A percentile compares a stretch with the other conserved stretches of the same genome.
phyloP scores from a whole-genome alignment of 2,113 vertebrate genomes.

The Equus quagga region DNA sequence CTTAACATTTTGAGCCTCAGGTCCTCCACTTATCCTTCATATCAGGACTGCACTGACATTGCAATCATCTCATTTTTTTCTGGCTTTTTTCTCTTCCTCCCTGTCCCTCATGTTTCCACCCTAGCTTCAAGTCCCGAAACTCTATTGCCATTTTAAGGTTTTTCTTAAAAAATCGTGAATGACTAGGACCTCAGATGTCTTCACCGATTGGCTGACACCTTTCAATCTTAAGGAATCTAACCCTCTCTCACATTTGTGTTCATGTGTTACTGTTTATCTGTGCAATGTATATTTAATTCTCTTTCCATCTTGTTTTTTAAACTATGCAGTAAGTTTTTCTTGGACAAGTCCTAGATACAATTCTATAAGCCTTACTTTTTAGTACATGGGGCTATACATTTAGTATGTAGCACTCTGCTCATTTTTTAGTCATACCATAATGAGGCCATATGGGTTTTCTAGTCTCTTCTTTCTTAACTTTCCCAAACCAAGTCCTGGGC shows the following conservation, averaged over 20 bases:
- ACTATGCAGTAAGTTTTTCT: background rate
- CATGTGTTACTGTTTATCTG: background rate
- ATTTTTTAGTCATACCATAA: background rate
- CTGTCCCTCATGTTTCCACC: background rate
- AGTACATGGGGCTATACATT: background rate
- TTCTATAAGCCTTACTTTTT: background rate
- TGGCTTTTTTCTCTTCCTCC: background rate
- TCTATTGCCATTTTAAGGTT: background rate
- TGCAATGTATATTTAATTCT: background rate
- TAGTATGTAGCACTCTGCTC: background rate
- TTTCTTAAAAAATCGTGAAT: constrained; percentile 52
- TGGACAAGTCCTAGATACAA: background rate
- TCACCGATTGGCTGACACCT: background rate
- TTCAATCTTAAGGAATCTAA: background rate
- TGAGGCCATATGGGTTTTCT: background rate
- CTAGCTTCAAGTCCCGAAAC: background rate
- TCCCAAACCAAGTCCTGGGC: background rate
- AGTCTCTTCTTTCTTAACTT: constrained; percentile 2
- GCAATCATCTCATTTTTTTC: background rate
- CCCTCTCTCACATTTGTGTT: background rate
- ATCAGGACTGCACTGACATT: background rate
- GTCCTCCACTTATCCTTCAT: background rate
- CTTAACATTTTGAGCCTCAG: background rate
- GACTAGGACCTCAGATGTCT: background rate
- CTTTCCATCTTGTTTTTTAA: background rate